Percentiles rank a stretch among this genome's conserved stretches.
Evolutionary conservation across 2,888 invertebrate species (phyloP).

Genomic region (Poecilobothrus nobilitatus): DNA sequence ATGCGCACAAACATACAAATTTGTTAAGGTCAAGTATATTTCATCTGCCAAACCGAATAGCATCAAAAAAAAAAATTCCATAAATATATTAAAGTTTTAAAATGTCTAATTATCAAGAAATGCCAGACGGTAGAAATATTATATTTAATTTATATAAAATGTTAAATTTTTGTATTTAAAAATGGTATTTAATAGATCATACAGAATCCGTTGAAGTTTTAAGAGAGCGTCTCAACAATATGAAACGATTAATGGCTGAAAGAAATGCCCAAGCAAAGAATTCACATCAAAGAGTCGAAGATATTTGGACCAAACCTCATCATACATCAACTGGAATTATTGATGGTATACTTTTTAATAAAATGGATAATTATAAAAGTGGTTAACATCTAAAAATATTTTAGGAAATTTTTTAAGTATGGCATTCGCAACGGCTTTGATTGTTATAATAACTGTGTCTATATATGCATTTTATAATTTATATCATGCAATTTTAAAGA

Average conservation of each 20-base stretch:
- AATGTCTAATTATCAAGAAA: not conserved
- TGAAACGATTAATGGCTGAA: conserved; percentile 75
- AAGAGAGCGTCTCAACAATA: conserved; percentile 64
- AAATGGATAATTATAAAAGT: not conserved
- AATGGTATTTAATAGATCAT: conserved; percentile 28
- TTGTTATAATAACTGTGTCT: conserved; percentile 72
- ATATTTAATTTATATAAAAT: not conserved
- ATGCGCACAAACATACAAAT: not conserved
- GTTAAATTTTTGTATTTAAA: too few relatives aligned
- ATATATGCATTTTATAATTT: conserved; percentile 79
- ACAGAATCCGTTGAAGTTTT: conserved; percentile 73
- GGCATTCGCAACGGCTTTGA: conserved; percentile 68
- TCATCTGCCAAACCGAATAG: not conserved
- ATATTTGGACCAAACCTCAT: conserved; percentile 39
- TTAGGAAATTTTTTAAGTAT: conserved; percentile 68
- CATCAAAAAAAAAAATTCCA: not conserved
- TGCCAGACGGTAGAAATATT: not conserved
- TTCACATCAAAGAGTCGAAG: conserved; percentile 32
- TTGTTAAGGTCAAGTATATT: not conserved
- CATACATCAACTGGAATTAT: conserved; percentile 54
- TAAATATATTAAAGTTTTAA: not conserved
- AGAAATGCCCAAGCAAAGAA: conserved; percentile 47
- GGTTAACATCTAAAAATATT: not conserved
- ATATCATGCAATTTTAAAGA: conserved; percentile 69
- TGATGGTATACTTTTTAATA: conserved; percentile 42